Evolutionary conservation across 2,797 vertebrate species (phyloP), one percentile per base, ranked within the genome.

Genomic region (Lepus oiostolus): DNA sequence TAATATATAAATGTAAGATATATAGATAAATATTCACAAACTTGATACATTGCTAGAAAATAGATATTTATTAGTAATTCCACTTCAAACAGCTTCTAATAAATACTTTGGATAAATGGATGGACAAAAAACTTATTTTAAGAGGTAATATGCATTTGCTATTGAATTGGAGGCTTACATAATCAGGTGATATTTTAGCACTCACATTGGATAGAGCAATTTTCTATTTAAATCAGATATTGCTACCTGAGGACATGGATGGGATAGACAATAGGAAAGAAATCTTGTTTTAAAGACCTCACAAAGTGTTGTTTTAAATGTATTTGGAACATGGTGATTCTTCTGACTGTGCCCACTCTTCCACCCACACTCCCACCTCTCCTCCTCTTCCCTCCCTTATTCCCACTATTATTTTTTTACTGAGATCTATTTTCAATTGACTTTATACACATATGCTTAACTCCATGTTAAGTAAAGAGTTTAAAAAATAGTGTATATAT

Each of bases 131-230:
- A 10, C 28, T 70, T 38, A 9, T 82, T 84, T 88, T 3, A 50
- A 85, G 84, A 65, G 84, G 5, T 16, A 75, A 13, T 67, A 17
- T 8, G 58, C 1, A 67, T 86, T 77, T 97, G n/a, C 32, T 92
- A 8, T 94, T 76, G 91, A 67, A 26, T 85, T 94, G 95, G 68
- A 92, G 32, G 12, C 58, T 96, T 84, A 71, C 9, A 8, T 75
- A n/a, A 93, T 26, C 0, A 17, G 89, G 11, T 63, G 19, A 52
- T 35, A 75, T 90, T 63, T 89, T 54, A 87, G 47, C 52, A 70
- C 52, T 22, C 83, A 35, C 54, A 54, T 5, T 30, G 76, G 17
- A 24, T 60, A 80, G 52, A 85, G 42, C 42, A 42, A 42, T 7
- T 42, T 87, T 80, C 24, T 5, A 38, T 95, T 87, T 90, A 79